These are phyloP conservation scores for Corythaeola cristata DNA, from an alignment of 2,113 vertebrate species.

Conservation along the genomic window DNA sequence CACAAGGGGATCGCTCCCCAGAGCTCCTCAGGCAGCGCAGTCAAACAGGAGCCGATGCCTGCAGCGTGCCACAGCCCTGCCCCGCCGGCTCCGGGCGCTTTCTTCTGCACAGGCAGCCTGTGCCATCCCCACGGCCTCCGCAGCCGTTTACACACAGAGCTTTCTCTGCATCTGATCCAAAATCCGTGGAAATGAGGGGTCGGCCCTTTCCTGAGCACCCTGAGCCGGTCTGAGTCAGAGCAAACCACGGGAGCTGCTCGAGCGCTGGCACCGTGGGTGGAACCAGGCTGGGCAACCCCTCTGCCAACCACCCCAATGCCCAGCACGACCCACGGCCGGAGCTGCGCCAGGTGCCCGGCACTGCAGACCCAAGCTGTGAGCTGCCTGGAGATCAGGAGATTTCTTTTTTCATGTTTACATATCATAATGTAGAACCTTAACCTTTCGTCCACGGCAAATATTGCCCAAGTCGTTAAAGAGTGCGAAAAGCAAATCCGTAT, in stretches of 20 bases:
- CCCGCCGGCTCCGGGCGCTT: not conserved
- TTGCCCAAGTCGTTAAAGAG: not conserved
- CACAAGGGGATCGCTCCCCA: not conserved
- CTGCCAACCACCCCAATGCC: not conserved
- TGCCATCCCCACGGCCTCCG: not conserved
- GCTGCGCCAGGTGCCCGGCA: rapidly evolving
- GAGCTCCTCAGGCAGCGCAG: constrained; percentile 11
- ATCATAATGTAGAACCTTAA: not conserved
- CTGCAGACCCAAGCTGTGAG: not conserved
- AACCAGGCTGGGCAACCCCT: rapidly evolving
- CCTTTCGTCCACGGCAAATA: not conserved
- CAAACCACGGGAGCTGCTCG: rapidly evolving
- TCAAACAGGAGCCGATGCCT: not conserved
- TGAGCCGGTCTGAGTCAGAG: not conserved
- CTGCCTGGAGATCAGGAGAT: not conserved
- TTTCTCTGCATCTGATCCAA: not conserved
- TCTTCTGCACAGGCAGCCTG: not conserved
- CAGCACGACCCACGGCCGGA: too few species aligned
- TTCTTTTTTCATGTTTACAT: not conserved
- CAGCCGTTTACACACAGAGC: not conserved
- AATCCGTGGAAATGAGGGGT: not conserved
- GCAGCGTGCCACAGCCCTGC: not conserved
- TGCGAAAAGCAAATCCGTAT: not conserved
- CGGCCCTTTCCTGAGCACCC: not conserved
- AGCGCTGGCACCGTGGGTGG: not conserved